phyloP scores from a whole-genome alignment of 2,888 invertebrate species.

The Sarcophaga rosellei region DNA sequence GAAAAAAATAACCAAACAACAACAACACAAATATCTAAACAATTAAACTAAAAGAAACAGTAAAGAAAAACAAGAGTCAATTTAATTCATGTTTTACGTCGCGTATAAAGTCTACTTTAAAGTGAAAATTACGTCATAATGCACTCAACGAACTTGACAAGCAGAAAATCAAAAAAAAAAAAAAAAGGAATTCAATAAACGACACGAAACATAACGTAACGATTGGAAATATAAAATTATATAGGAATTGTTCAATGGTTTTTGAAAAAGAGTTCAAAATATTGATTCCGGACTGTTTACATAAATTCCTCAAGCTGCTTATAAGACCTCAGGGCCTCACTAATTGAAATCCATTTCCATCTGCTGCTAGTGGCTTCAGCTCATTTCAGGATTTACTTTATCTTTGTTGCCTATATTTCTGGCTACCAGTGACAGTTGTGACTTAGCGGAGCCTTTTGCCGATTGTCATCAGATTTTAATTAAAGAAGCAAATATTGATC shows the following conservation, averaged over 20 bases:
- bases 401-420: no score
- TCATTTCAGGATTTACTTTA: no score
- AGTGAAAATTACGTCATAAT: conserved; percentile 39
- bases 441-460: no score
- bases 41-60: neutral
- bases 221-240: neutral
- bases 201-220: neutral
- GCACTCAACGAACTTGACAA: conserved; percentile 35
- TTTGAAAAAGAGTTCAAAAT: no score
- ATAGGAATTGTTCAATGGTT: conserved; percentile 17
- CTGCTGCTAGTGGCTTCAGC: no score
- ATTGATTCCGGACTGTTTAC: no score
- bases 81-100: neutral
- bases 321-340: no score
- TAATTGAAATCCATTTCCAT: no score
- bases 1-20: neutral
- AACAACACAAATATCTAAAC: neutral
- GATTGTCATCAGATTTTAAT: no score
- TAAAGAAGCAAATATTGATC: no score
- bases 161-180: conserved; percentile 13
- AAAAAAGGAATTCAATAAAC: neutral
- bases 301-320: no score
- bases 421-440: no score
- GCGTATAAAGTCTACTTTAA: neutral
- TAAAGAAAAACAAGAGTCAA: neutral